A percentile compares a stretch with the other conserved stretches of the same genome.
phyloP scores from a whole-genome alignment of 2,888 invertebrate species.

The Cybosia mesomella region DNA sequence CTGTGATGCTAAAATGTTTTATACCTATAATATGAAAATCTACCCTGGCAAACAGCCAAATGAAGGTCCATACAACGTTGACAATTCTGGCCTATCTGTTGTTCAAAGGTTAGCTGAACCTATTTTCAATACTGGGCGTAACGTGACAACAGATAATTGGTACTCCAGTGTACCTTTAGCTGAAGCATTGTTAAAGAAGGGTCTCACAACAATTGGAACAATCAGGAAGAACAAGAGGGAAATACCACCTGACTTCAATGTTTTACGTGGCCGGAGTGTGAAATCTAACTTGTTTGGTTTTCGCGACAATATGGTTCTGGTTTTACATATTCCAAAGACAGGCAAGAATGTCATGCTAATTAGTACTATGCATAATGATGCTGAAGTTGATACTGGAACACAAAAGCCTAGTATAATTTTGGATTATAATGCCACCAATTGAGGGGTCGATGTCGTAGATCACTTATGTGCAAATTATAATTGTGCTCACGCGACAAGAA shows the following conservation, averaged over 20 bases:
- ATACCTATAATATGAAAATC: too few species aligned
- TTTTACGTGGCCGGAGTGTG: constrained; percentile 6
- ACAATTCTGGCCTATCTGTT: too few species aligned
- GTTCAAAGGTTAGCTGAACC: too few species aligned
- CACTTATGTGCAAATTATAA: constrained; percentile 2
- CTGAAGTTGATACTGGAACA: constrained; percentile 7
- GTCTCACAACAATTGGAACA: constrained; percentile 19
- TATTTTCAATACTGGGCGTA: not conserved
- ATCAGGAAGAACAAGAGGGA: constrained; percentile 19
- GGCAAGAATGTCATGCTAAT: constrained; percentile 13
- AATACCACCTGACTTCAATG: constrained; percentile 22
- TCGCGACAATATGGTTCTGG: constrained; percentile 12
- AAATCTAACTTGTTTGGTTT: constrained; percentile 18
- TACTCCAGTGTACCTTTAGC: constrained; percentile 20
- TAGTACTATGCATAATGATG: constrained; percentile 15
- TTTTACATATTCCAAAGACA: constrained; percentile 10
- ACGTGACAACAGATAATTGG: constrained; percentile 14
- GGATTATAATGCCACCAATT: constrained; percentile 19
- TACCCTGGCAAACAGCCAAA: too few species aligned
- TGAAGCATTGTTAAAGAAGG: constrained; percentile 16
- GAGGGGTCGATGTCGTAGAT: constrained; percentile 15
- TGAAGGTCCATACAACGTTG: too few species aligned
- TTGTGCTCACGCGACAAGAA: not conserved
- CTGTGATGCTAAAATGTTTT: too few species aligned
- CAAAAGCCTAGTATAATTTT: constrained; percentile 18